phyloP scores from a whole-genome alignment of 1,140 invertebrate genomes.

The Asbolus verrucosus region DNA sequence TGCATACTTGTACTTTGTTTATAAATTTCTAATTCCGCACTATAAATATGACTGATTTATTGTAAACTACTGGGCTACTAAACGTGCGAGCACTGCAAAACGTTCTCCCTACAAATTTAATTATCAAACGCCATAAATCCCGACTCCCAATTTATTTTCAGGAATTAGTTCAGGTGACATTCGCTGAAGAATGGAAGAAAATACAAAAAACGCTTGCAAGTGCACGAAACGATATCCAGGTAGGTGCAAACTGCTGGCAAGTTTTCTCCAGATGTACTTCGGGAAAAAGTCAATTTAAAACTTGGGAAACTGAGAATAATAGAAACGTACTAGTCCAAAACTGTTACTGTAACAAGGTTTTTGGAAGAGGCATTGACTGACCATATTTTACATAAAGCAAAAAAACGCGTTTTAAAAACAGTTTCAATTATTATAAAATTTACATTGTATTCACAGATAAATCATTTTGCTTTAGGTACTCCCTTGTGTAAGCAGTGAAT shows the following conservation, averaged over 20 bases:
- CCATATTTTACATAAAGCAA: no score
- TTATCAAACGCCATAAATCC: slow-evolving; percentile 43
- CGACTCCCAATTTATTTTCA: slow-evolving; percentile 22
- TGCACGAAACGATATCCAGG: background rate
- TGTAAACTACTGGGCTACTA: slow-evolving; percentile 18
- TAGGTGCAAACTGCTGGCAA: background rate
- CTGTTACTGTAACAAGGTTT: no score
- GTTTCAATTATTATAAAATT: no score
- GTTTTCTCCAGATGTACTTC: no score
- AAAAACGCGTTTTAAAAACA: no score
- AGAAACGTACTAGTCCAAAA: no score
- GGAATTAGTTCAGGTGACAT: slow-evolving; percentile 12
- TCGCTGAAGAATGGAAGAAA: background rate
- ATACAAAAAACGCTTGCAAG: background rate
- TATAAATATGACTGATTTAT: slow-evolving; percentile 48
- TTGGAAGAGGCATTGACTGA: no score
- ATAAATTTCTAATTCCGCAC: slow-evolving; percentile 40
- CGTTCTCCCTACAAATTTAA: slow-evolving; percentile 39
- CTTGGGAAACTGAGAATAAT: no score
- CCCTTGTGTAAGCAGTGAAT: no score
- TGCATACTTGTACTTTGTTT: slow-evolving; percentile 44
- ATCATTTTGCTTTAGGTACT: no score
- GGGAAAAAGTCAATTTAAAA: no score
- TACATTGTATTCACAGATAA: no score
- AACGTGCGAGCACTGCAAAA: slow-evolving; percentile 1